Base-by-base conservation (phyloP, 2,113 vertebrate species). In the Pangasianodon gigas region DNA sequence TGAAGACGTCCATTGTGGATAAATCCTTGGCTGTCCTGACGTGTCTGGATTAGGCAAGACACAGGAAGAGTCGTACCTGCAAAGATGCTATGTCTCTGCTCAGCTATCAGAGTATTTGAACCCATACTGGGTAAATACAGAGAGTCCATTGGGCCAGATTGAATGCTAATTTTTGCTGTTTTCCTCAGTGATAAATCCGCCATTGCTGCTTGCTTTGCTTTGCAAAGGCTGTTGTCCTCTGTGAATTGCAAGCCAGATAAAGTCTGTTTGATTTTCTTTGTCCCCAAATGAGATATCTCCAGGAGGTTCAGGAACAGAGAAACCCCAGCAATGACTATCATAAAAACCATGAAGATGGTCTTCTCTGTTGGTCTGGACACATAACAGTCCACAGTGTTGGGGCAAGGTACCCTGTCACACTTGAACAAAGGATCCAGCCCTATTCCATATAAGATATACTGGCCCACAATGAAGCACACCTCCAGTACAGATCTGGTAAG, bases 311-410 rank as follows among this genome's bases (percentile, higher is more conserved):
- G 95, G 90, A 98, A 96, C 14, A 99, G 95, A 85, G 98, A 99
- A 87, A 98, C 95, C 0, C 96, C 96, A 18, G 97, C 97, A 8
- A 99, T 98, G 87, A 93, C 96, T 16, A 97, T 95, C 98, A 99
- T 99, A 93, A 99, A 99, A 48, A 97, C 95, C 97, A 99, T 98
- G 93, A 99, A 99, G 91, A 99, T 96, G 54, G 97, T 98, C 93
- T 99, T 99, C 93, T 99, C 98, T 71, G 98, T 98, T 88, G 98
- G 98, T 92, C 97, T 96, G 90, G 98, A 99, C 91, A 99, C 97
- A 94, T 98, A 99, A 93, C 98, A 99, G 95, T 99, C 98, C 91
- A 98, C 97, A 0, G 95, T 96, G 93, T 98, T 99, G 91, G 97
- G 97, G 91, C 98, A 99, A 62, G 98, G 98, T 91, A 96, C 89